Base-by-base conservation (phyloP, 2,888 invertebrate genomes). In the Coelinius sp. region DNA sequence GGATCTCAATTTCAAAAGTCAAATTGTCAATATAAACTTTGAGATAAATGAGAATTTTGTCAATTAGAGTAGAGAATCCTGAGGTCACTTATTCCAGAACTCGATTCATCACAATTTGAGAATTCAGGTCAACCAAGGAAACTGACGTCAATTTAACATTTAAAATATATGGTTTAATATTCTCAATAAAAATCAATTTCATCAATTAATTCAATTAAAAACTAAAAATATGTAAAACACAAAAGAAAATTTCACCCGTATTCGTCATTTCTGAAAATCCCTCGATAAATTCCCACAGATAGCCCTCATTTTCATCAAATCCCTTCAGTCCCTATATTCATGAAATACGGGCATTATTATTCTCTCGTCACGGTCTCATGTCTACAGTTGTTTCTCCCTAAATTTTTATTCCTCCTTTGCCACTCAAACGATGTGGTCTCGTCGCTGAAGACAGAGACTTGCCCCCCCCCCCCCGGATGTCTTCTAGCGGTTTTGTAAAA, bases 361-460 rank as follows among this genome's bases (percentile, higher is more conserved):
- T 68, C 25, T 17, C 17, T 46, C 67, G 71, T 71, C 67, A 71
- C 24, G 52, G 71, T 17, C 35, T 49, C 67, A 67, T 63, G 67
- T 71, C 71, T 49, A 71, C 62, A 62, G 49, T 71, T 71, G n/a
- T 53, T 53, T 52, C 7, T 52, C n/a, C 12, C 22, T 22, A 24
- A 14, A 10, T 31, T 31, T 27, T 56, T 31, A 14, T 31, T 31
- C n/a, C 59, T 59, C 56, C 27, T 31, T 8, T 20, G 12, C 12
- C 24, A 52, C 24, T 52, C 12, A 24, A 53, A 53, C 25, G 52
- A 52, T 52, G 52, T 24, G 53, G 53, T 53, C 24, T 10, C 53
- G 22, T 24, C 8, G n/a, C 5, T 12, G 17, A n/a, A 41, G n/a
- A 41, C 2, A 41, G n/a, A n/a, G n/a, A n/a, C n/a, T n/a, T n/a